Conservation (phyloP, 1,140 invertebrate species). For the Globodera rostochiensis region DNA sequence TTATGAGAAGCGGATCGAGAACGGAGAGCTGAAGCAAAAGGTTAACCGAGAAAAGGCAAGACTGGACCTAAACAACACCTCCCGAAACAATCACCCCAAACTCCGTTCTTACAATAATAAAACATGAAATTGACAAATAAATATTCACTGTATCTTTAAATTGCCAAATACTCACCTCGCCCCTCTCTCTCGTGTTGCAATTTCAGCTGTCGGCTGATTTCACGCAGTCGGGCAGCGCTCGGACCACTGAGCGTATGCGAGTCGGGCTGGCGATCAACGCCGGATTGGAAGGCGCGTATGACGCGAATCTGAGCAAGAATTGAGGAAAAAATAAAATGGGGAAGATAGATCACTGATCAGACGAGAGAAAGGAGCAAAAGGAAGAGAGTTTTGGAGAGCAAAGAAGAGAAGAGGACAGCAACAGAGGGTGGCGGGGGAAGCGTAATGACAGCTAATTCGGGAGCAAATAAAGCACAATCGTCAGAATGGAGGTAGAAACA, state of each 20-base stretch:
- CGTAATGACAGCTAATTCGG: not conserved
- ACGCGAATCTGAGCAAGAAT: constrained; percentile 57
- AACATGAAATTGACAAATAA: too few relatives aligned
- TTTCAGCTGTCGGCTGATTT: constrained; percentile 63
- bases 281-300: constrained; percentile 62
- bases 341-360: constrained; percentile 16
- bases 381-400: constrained; percentile 5
- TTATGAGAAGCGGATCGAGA: constrained; percentile 9
- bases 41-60: not conserved
- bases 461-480: not conserved
- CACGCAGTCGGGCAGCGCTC: constrained; percentile 60
- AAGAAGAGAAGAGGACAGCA: constrained; percentile 14
- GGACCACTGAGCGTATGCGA: constrained; percentile 57
- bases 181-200: constrained; percentile 60
- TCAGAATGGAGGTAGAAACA: not conserved
- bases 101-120: too few relatives aligned
- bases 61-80: too few relatives aligned
- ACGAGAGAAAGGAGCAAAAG: not conserved
- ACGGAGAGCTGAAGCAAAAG: not conserved
- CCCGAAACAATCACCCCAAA: too few relatives aligned
- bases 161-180: constrained; percentile 23
- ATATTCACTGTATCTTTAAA: not conserved
- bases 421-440: not conserved
- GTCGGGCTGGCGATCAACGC: constrained; percentile 56
- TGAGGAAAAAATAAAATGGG: too few relatives aligned